These are phyloP conservation scores for Eristalis arbustorum DNA, from an alignment of 2,888 invertebrate genomes.

Conservation along the genomic window DNA sequence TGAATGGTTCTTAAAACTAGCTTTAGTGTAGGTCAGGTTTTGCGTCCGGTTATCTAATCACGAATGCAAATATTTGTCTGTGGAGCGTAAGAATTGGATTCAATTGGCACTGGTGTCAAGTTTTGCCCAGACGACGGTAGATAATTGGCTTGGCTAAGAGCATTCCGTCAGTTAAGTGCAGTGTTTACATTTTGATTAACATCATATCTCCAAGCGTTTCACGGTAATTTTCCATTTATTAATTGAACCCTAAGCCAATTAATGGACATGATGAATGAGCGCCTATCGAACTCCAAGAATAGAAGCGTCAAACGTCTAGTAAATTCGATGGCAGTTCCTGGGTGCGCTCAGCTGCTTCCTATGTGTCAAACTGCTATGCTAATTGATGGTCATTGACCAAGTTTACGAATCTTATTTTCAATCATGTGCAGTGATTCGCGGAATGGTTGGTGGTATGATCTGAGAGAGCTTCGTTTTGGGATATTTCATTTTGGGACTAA, in stretches of 20 bases:
- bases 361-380: neutral
- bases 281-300: neutral
- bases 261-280: neutral
- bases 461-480: neutral
- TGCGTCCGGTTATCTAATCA: constrained; percentile 34
- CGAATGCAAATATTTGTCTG: constrained; percentile 19
- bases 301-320: neutral
- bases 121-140: neutral
- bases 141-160: neutral
- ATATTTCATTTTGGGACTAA: neutral
- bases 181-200: constrained; percentile 15
- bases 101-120: constrained; percentile 5
- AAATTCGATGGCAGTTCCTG: neutral
- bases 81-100: neutral
- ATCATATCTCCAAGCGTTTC: constrained; percentile 7
- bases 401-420: neutral
- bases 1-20: constrained; percentile 23
- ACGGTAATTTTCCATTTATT: constrained; percentile 18
- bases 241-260: neutral
- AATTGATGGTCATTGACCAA: neutral
- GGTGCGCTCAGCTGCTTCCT: neutral
- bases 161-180: neutral
- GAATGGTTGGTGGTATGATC: neutral
- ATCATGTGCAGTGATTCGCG: too few relatives aligned
- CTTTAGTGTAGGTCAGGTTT: constrained; percentile 38